Conservation (phyloP, 1,140 invertebrate species). For the Arctopsyche grandis region DNA sequence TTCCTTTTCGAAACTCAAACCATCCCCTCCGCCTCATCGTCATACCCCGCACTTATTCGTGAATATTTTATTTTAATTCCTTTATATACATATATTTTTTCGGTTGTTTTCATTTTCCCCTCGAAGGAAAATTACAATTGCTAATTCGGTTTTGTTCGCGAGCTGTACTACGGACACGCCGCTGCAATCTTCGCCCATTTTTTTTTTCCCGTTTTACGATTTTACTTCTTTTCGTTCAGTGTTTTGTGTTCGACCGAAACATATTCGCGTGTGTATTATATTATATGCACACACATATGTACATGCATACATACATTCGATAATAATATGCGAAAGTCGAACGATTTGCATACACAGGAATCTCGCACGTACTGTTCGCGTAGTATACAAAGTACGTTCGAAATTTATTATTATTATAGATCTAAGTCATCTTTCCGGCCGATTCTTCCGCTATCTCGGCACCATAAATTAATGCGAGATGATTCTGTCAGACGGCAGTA, state of each 20-base stretch:
- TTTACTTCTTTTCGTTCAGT: not conserved
- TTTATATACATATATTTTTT: conserved; percentile 20
- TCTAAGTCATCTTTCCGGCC: conserved; percentile 43
- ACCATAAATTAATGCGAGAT: conserved; percentile 62
- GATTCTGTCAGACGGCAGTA: conserved; percentile 64
- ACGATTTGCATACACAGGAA: conserved; percentile 6
- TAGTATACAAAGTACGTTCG: not conserved
- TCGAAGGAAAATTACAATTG: conserved; percentile 51
- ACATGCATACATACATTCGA: not conserved
- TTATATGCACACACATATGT: conserved; percentile 6
- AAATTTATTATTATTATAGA: conserved; percentile 39
- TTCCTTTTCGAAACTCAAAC: not conserved
- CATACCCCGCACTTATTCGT: too few relatives aligned
- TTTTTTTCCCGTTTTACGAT: conserved; percentile 6
- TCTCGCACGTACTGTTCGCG: too few relatives aligned
- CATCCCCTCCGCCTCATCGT: not conserved
- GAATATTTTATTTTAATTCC: not conserved
- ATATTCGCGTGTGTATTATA: not conserved
- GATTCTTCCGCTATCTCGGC: conserved; percentile 38
- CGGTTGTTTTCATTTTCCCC: not conserved
- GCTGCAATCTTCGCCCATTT: conserved; percentile 32
- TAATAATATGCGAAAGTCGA: not conserved
- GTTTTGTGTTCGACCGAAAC: not conserved
- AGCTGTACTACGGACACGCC: not conserved
- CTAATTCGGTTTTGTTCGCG: conserved; percentile 43